Evolutionary conservation across 1,140 invertebrate species (phyloP), one percentile per base, ranked within the genome.

Genomic region (Brachionus koreanus): DNA sequence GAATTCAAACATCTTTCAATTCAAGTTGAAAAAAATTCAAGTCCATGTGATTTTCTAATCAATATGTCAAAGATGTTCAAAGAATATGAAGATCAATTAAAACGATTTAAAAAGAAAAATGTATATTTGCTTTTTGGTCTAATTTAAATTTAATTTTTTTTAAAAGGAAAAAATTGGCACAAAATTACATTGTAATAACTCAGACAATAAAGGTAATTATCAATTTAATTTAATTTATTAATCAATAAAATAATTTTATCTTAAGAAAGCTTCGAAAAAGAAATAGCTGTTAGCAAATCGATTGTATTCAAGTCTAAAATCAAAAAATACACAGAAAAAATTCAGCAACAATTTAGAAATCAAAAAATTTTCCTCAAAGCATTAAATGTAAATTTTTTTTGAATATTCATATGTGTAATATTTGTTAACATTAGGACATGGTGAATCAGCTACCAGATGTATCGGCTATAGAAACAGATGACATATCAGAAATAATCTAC

Each of bases 21-120:
- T 39, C n/a, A 69, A 16, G n/a, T 69, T 10, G 37, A 69, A 16
- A 19, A 69, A 19, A 69, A 9, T 5, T 69, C 65, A 37, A 1
- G 9, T n/a, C 5, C 6, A 19, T 69, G 12, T 69, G 35, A 69
- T 39, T 3, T 39, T 39, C 3, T 69, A 19, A 16, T 69, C 0
- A 43, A 74, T n/a, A 74, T 74, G 69, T 19, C 43, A 25, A 46
- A 49, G 46, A 74, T 23, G 4, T 74, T 74, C 33, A 43, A 74
- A 49, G 69, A 74, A 12, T 74, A 74, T 46, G 69, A 74, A 13
- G 3, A 43, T 46, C 39, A 74, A 46, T 13, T 74, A 35, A 74
- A 74, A 74, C 1, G 19, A 7, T 67, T 67, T 67, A n/a, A 67
- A 67, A 67, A n/a, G 29, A 35, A n/a, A 67, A 37, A 25, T 7